Evolutionary conservation across 2,888 invertebrate species (phyloP).

Genomic region (Neoascia interrupta): DNA sequence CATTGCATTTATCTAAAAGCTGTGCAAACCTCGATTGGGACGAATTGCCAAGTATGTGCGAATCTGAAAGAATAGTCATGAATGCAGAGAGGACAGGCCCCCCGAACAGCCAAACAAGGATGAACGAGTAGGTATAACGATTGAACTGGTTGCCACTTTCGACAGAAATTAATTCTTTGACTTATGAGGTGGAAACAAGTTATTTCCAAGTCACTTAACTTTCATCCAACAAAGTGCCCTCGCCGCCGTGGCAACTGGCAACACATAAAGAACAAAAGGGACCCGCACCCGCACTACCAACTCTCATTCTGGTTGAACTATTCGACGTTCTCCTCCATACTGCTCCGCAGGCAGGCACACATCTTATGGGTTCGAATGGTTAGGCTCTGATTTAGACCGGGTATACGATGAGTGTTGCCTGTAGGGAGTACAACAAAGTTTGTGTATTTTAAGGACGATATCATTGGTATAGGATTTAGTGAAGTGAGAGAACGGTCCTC

Average conservation of each 20-base stretch:
- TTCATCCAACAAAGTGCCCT: conserved; percentile 67
- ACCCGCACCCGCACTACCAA: not conserved
- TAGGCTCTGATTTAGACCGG: conserved; percentile 47
- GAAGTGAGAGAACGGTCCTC: conserved; percentile 15
- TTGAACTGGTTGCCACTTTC: conserved; percentile 64
- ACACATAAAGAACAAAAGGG: conserved; percentile 55
- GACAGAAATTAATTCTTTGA: conserved; percentile 68
- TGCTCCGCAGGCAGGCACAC: conserved; percentile 4
- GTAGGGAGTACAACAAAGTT: conserved; percentile 37
- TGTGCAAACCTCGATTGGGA: conserved; percentile 18
- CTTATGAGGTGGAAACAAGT: conserved; percentile 66
- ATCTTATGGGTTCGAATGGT: conserved; percentile 55
- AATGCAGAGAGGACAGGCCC: not conserved
- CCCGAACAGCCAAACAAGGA: conserved; percentile 19
- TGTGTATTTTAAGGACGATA: conserved; percentile 32
- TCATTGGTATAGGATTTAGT: conserved; percentile 29
- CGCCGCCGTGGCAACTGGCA: conserved; percentile 28
- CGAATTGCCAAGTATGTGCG: no score
- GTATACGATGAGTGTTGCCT: conserved; percentile 17
- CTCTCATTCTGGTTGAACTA: not conserved
- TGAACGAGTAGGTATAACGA: no score
- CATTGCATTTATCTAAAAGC: conserved; percentile 56
- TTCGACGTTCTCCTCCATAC: not conserved
- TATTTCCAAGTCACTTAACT: conserved; percentile 68
- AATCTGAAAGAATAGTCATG: conserved; percentile 28